Evolutionary conservation across 2,888 invertebrate species (phyloP).

Genomic region (Tachina grossa): DNA sequence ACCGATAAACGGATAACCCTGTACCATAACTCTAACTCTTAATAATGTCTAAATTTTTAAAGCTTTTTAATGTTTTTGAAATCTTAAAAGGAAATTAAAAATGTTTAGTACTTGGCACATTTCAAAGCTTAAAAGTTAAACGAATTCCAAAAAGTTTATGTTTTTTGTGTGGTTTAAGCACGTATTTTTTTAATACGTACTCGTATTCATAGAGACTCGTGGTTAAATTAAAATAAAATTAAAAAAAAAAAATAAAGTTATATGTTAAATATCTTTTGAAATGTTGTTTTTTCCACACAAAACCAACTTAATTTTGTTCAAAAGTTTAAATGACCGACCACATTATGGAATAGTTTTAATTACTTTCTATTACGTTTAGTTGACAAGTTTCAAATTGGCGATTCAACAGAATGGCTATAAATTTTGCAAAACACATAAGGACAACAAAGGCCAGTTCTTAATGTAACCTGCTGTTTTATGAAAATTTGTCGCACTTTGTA

Average conservation of each 20-base stretch:
- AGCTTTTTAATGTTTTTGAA: not conserved
- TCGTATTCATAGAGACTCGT: too few relatives aligned
- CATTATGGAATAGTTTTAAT: conserved; percentile 23
- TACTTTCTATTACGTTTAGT: conserved; percentile 25
- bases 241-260: too few relatives aligned
- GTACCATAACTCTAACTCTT: not conserved
- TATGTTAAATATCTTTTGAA: too few relatives aligned
- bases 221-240: too few relatives aligned
- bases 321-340: conserved; percentile 23
- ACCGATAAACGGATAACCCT: too few relatives aligned
- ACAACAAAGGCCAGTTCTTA: not conserved
- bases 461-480: not conserved
- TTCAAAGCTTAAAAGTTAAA: not conserved
- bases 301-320: not conserved
- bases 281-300: not conserved
- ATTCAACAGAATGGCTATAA: not conserved
- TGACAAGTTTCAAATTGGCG: conserved; percentile 27
- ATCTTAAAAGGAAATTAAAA: not conserved
- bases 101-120: not conserved
- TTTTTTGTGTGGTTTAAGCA: not conserved
- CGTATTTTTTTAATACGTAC: not conserved
- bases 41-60: conserved; percentile 4
- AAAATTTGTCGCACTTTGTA: not conserved
- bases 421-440: not conserved
- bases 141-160: too few relatives aligned